Conservation (phyloP, 2,797 vertebrate genomes). For the Carcharodon carcharias region DNA sequence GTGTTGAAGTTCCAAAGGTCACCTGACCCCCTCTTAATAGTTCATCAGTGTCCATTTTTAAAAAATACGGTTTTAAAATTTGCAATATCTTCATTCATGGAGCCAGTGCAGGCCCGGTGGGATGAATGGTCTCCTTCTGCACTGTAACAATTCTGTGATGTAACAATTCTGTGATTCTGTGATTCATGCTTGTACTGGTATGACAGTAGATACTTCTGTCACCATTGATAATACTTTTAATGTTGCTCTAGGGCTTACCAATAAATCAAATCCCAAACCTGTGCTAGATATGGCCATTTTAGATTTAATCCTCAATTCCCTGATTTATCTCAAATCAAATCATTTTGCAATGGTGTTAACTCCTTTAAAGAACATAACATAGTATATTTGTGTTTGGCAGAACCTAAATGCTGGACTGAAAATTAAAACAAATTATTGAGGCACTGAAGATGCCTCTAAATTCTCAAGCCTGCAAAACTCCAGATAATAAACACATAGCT, state of each 20-base stretch:
- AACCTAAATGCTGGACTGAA: not conserved
- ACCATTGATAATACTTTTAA: not conserved
- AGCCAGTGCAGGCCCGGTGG: too few relatives aligned
- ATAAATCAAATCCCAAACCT: slow-evolving; percentile 4
- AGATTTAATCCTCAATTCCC: not conserved
- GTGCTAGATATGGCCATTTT: not conserved
- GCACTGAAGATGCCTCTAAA: not conserved
- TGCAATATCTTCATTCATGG: too few relatives aligned
- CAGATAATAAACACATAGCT: not conserved
- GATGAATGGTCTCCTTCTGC: too few relatives aligned
- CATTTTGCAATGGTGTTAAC: not conserved
- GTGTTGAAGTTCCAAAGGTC: too few relatives aligned
- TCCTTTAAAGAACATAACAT: not conserved
- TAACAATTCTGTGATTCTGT: too few relatives aligned
- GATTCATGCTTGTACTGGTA: too few relatives aligned
- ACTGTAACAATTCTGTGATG: too few relatives aligned
- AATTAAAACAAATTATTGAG: not conserved
- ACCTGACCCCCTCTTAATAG: too few relatives aligned
- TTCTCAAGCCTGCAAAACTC: not conserved
- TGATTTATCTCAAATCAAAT: not conserved
- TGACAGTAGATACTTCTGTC: not conserved
- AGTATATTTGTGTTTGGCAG: not conserved
- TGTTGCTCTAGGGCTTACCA: not conserved
- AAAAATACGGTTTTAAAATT: too few relatives aligned
- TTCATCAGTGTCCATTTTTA: too few relatives aligned